A percentile compares a stretch with the other conserved stretches of the same genome.
Conservation (phyloP, 2,113 vertebrate species). For the Clarias macrocephalus region DNA sequence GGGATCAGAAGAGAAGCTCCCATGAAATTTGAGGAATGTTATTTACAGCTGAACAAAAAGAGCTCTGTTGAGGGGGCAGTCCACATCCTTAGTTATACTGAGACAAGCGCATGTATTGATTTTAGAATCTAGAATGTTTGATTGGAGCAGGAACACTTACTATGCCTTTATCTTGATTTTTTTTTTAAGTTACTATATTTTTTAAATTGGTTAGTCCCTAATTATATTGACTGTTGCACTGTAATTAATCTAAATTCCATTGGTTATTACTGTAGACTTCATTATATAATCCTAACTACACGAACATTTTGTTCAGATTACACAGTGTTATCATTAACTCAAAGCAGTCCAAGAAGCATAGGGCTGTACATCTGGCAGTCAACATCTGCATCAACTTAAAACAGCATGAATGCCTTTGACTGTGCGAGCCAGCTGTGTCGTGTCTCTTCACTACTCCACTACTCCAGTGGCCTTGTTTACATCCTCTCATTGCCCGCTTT, state of each 20-base stretch:
- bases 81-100: neutral
- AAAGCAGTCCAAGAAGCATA: neutral
- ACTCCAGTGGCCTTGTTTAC: neutral
- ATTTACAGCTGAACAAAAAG: slow-evolving; percentile 26
- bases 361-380: neutral
- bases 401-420: neutral
- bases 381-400: slow-evolving; percentile 35
- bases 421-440: slow-evolving; percentile 5
- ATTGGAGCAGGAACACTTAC: neutral
- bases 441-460: neutral
- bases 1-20: neutral
- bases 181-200: neutral
- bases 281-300: neutral
- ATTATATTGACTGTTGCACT: neutral
- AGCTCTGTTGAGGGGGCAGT: slow-evolving; percentile 2
- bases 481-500: neutral
- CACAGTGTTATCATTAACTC: neutral
- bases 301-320: neutral
- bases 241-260: neutral
- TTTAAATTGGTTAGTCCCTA: neutral
- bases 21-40: slow-evolving; percentile 39
- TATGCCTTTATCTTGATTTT: neutral
- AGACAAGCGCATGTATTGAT: neutral
- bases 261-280: neutral
- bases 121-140: neutral